Evolutionary conservation across 1,140 invertebrate species (phyloP).

Genomic region (Drosophila neocordata): DNA sequence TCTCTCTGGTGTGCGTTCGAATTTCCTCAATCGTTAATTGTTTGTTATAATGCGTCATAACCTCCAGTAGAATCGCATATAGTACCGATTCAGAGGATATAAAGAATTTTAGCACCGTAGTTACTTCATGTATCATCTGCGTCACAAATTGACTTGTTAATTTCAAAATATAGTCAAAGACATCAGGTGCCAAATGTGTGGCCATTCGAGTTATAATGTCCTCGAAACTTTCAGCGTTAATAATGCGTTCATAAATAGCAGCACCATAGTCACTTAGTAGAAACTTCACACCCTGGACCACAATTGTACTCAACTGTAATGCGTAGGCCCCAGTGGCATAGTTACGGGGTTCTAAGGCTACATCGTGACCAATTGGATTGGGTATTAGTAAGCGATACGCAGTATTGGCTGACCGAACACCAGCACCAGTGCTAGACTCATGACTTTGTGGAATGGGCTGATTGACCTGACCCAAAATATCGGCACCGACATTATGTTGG

Average conservation of each 20-base stretch:
- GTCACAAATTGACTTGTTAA: constrained; percentile 43
- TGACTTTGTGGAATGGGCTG: constrained; percentile 39
- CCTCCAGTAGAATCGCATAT: constrained; percentile 23
- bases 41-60: constrained; percentile 16
- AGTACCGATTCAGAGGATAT: constrained; percentile 57
- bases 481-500: constrained; percentile 60
- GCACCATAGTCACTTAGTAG: constrained; percentile 30
- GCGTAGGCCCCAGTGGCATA: constrained; percentile 33
- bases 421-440: background rate
- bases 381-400: constrained; percentile 24
- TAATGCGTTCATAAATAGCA: constrained; percentile 35
- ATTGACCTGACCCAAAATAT: constrained; percentile 47
- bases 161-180: constrained; percentile 27
- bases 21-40: background rate
- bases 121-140: constrained; percentile 32
- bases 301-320: constrained; percentile 35
- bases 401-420: background rate
- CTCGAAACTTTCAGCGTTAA: constrained; percentile 51
- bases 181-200: background rate
- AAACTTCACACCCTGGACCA: constrained; percentile 24
- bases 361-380: background rate
- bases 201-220: constrained; percentile 30
- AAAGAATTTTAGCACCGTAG: constrained; percentile 39
- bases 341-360: constrained; percentile 20
- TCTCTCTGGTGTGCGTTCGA: background rate